Percentiles rank a stretch among this genome's conserved stretches.
Conservation (phyloP, 2,113 vertebrate genomes). For the Protobothrops mucrosquamatus region DNA sequence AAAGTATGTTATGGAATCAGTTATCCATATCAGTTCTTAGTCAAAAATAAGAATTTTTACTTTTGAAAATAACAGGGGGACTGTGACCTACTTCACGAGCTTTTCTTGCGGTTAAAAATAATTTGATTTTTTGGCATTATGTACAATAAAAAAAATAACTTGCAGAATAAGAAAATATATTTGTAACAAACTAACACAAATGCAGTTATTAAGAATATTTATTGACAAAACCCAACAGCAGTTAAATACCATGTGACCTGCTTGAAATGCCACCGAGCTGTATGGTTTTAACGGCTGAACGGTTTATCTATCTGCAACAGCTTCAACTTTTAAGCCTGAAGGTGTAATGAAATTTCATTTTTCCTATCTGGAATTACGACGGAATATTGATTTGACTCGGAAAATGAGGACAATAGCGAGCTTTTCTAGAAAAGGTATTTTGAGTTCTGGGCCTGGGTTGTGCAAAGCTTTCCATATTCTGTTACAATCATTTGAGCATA, state of each 20-base stretch:
- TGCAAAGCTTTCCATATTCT: neutral
- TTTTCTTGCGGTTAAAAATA: neutral
- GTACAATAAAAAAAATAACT: neutral
- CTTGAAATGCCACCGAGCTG: neutral
- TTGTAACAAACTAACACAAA: neutral
- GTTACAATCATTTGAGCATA: neutral
- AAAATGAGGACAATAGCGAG: neutral
- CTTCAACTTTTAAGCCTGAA: neutral
- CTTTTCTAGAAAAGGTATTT: neutral
- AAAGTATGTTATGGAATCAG: neutral
- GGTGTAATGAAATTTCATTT: neutral
- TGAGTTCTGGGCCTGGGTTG: neutral
- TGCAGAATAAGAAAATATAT: neutral
- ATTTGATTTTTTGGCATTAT: neutral
- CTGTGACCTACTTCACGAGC: neutral
- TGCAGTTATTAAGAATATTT: neutral
- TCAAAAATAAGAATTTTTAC: neutral
- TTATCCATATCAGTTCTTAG: neutral
- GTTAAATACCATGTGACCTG: neutral
- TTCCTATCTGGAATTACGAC: neutral
- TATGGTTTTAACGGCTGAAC: neutral
- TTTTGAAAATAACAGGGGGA: neutral
- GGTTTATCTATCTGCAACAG: neutral
- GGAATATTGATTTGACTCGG: neutral
- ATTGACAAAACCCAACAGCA: neutral